phyloP scores from a whole-genome alignment of 2,888 invertebrate genomes.

The Apantesis nais region DNA sequence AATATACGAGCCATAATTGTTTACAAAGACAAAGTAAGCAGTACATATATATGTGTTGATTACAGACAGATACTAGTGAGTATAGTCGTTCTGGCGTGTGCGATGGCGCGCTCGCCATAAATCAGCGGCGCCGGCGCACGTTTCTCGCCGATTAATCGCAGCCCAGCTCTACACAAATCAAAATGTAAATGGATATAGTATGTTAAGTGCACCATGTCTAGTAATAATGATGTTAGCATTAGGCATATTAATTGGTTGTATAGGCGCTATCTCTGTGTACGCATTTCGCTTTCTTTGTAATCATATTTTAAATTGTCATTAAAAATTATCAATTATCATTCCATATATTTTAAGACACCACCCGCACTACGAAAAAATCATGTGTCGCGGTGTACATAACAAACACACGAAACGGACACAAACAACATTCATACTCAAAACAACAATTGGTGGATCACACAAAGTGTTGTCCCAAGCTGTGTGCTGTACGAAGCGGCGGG shows the following conservation, averaged over 20 bases:
- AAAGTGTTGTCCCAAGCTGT: too few relatives aligned
- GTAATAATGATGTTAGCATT: conserved; percentile 86
- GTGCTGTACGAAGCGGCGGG: too few relatives aligned
- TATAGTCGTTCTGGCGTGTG: conserved; percentile 46
- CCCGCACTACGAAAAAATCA: too few relatives aligned
- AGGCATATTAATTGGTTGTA: conserved; percentile 84
- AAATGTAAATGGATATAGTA: conserved; percentile 85
- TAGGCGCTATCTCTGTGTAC: conserved; percentile 78
- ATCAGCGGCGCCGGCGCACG: conserved; percentile 75
- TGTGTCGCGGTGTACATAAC: too few relatives aligned
- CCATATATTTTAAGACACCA: too few relatives aligned
- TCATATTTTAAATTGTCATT: conserved; percentile 24
- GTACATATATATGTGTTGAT: conserved; percentile 28
- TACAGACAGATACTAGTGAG: conserved; percentile 31
- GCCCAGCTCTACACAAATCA: conserved; percentile 82
- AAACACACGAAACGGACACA: too few relatives aligned
- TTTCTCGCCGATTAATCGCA: conserved; percentile 81
- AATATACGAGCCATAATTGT: not conserved
- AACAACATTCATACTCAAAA: too few relatives aligned
- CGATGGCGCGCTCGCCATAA: conserved; percentile 64
- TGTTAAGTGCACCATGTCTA: conserved; percentile 82
- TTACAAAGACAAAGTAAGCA: not conserved
- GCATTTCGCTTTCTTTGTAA: conserved; percentile 61
- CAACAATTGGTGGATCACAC: too few relatives aligned
- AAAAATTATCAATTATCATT: not conserved